Percentiles rank a stretch among this genome's conserved stretches.
These are phyloP conservation scores for Heliconius congener DNA, from an alignment of 1,140 invertebrate genomes.

Conservation along the genomic window DNA sequence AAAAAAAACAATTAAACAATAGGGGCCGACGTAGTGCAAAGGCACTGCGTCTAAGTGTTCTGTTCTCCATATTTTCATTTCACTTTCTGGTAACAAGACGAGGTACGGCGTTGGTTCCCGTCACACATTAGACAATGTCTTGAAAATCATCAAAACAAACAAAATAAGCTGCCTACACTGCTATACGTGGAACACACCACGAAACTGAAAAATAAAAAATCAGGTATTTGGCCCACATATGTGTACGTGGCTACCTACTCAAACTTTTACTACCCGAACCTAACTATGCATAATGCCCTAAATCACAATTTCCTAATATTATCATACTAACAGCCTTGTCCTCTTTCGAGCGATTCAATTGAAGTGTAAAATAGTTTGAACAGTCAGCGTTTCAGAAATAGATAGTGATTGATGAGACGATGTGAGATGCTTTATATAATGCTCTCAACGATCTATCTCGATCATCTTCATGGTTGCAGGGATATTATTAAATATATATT, in stretches of 20 bases:
- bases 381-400: constrained; percentile 2
- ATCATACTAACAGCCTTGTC: background rate
- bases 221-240: background rate
- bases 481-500: background rate
- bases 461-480: background rate
- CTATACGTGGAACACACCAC: no score
- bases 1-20: background rate
- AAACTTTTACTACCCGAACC: background rate
- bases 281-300: background rate
- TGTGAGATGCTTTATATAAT: background rate
- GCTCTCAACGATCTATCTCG: constrained; percentile 1
- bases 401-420: background rate
- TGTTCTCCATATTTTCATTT: no score
- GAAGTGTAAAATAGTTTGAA: background rate
- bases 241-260: background rate
- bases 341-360: background rate
- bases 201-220: no score
- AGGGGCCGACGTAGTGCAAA: no score
- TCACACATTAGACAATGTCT: no score
- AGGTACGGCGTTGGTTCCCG: no score
- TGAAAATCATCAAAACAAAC: no score
- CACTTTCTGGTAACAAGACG: no score
- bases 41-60: no score
- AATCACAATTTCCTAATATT: background rate
- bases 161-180: no score